Conservation (phyloP, 2,113 vertebrate genomes). For the Calyptomena viridis region DNA sequence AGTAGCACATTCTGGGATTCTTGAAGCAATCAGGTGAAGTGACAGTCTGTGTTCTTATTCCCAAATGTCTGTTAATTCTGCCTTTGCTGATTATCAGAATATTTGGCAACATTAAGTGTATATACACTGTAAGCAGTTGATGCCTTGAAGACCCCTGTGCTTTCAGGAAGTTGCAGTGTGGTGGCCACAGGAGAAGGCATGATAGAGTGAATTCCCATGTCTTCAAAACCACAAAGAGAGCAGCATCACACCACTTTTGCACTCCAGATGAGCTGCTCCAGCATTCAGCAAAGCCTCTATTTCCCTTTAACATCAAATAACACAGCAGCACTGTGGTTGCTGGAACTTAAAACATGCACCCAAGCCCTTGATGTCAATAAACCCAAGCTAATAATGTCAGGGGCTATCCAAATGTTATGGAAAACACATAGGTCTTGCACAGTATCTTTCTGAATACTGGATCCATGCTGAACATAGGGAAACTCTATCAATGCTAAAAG, state of each 20-base stretch:
- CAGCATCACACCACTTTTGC: background rate
- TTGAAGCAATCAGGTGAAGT: background rate
- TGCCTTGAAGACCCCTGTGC: background rate
- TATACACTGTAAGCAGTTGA: background rate
- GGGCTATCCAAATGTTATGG: background rate
- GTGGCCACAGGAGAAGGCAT: background rate
- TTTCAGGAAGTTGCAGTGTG: background rate
- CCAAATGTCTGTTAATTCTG: background rate
- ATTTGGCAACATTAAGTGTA: background rate
- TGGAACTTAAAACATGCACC: background rate
- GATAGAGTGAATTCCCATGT: background rate
- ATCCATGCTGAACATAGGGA: background rate
- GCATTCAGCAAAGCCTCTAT: background rate
- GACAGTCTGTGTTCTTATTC: background rate
- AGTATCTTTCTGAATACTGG: background rate
- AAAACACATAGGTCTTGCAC: background rate
- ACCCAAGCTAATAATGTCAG: background rate
- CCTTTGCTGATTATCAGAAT: background rate
- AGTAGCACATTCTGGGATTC: background rate
- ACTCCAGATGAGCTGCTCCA: background rate
- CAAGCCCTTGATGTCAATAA: background rate
- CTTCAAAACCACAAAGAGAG: background rate
- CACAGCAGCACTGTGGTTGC: background rate
- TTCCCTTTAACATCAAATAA: background rate
- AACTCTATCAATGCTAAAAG: background rate